Base-by-base conservation (phyloP, 2,797 vertebrate genomes). In the Anableps anableps region DNA sequence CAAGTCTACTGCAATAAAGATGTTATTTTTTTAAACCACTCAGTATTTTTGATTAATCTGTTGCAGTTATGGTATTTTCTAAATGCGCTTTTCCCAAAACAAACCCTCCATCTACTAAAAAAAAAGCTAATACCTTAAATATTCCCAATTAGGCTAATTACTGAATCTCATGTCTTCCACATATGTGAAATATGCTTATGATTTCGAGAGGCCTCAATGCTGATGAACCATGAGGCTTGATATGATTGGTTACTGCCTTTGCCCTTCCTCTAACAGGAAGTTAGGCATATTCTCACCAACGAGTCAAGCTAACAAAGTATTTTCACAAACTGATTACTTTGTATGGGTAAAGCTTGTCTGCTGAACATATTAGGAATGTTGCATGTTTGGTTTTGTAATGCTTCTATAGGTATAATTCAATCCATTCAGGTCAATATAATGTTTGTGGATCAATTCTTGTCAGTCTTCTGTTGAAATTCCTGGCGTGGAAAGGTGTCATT, bases 11-110 rank as follows among this genome's bases (percentile, higher is more conserved):
- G 41, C 74, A 93, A 93, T 91, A 90, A 93, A 94, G 70, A 91
- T 53, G 80, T 50, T 93, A 89, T 94, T 94, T 94, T 93, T 91
- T 78, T 91, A 92, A 84, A 83, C 73, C 72, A 31, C 21, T 50
- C 26, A 6, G 38, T 80, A 5, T 3, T 79, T 64, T 70, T 38
- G 5, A 43, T 43, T 68, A 34, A 64, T 17, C 1, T 5, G 58
- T 66, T 31, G 1, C 17, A 66, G 2, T 13, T 8, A 72, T 21
- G 4, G n/a, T 48, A 11, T 31, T 72, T 72, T 70, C 21, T 31
- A 11, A 48, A 73, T 34, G 72, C 34, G 36, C 29, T 53, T 14
- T 50, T 74, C 47, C 10, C 36, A 23, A 70, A 64, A 7, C 16
- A 36, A 3, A 21, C 19, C 34, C 41, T 17, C 23, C 21, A 23